A percentile compares a stretch with the other conserved stretches of the same genome.
Evolutionary conservation across 1,140 invertebrate species (phyloP).

Genomic region (Drosophila sp.): DNA sequence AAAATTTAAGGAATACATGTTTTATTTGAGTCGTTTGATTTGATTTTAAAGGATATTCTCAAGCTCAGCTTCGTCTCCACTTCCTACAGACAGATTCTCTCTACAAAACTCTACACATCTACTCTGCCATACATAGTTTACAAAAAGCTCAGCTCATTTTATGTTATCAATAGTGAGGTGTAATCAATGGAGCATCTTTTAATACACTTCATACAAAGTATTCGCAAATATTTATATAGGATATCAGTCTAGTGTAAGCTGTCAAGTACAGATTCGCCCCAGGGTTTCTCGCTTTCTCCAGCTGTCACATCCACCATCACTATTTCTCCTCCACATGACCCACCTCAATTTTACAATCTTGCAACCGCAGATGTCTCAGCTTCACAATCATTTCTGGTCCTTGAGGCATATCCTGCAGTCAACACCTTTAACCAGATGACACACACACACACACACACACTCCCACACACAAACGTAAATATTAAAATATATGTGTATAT

Average conservation of each 20-base stretch:
- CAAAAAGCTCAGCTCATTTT: too few species aligned
- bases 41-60: too few species aligned
- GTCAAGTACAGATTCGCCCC: conserved; percentile 1
- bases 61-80: too few species aligned
- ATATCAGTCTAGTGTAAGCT: background rate
- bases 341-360: background rate
- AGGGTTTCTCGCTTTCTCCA: background rate
- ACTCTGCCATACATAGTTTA: too few species aligned
- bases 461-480: conserved; percentile 5
- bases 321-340: background rate
- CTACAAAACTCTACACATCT: too few species aligned
- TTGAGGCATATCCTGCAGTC: conserved; percentile 57
- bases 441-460: background rate
- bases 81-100: too few species aligned
- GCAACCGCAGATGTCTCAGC: conserved; percentile 41
- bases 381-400: conserved; percentile 58
- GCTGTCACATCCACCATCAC: background rate
- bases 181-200: too few species aligned
- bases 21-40: too few species aligned
- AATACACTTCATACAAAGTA: too few species aligned
- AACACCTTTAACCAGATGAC: conserved; percentile 25
- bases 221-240: background rate
- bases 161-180: too few species aligned
- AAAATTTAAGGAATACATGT: too few species aligned
- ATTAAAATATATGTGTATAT: conserved; percentile 3